Conservation (phyloP, 2,113 vertebrate species). For the Neodon shergylaensis region DNA sequence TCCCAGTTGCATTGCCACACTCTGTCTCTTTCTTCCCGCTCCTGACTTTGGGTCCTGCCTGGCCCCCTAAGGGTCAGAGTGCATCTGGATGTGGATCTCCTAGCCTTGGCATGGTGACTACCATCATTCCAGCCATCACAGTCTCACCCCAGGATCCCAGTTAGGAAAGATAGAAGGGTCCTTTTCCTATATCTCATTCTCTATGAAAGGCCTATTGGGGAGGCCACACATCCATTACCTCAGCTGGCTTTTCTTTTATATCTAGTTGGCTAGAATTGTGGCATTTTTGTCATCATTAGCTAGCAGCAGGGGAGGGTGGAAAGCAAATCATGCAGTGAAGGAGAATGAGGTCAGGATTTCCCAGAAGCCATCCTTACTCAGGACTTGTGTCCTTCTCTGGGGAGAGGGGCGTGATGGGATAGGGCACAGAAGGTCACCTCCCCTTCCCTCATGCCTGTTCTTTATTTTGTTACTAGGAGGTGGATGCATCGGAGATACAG, state of each 20-base stretch:
- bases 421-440: accelerated
- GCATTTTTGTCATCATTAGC: background rate
- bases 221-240: background rate
- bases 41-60: background rate
- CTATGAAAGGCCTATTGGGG: background rate
- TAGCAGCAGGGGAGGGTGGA: background rate
- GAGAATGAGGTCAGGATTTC: background rate
- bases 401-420: no score
- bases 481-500: constrained; percentile 92
- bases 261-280: background rate
- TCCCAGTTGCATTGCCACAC: accelerated
- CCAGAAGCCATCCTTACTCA: accelerated
- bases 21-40: no score
- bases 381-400: background rate
- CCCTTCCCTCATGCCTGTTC: background rate
- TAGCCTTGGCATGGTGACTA: background rate
- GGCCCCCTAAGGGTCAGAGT: background rate
- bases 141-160: background rate
- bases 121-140: background rate
- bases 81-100: background rate
- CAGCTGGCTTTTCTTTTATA: background rate
- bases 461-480: constrained; percentile 85
- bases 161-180: background rate
- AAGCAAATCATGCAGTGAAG: background rate
- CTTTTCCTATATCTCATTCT: background rate